These are phyloP conservation scores for Phymorhynchus buccinoides DNA, from an alignment of 1,140 invertebrate genomes.

Conservation along the genomic window DNA sequence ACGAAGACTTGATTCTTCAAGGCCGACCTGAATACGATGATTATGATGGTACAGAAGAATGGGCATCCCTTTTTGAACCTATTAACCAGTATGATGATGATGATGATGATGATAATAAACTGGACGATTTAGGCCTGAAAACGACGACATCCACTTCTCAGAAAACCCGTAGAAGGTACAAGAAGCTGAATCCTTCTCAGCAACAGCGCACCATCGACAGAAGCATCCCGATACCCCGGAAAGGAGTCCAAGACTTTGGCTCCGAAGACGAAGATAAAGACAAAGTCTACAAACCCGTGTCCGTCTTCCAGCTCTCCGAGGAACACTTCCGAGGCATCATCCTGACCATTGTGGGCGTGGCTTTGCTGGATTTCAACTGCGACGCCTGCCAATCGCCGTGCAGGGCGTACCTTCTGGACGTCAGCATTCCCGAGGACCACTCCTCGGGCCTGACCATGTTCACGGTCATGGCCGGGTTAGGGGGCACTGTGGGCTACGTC, in stretches of 20 bases:
- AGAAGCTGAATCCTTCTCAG: background rate
- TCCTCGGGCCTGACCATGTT: constrained; percentile 93
- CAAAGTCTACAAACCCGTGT: background rate
- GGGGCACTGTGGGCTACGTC: constrained; percentile 93
- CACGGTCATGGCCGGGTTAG: constrained; percentile 95
- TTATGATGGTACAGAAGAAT: no score
- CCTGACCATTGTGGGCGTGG: constrained; percentile 93
- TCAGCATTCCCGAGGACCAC: constrained; percentile 94
- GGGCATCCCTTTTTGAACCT: no score
- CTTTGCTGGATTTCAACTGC: constrained; percentile 94
- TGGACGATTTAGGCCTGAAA: no score
- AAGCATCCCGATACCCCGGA: background rate
- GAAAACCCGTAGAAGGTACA: no score
- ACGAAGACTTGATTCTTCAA: background rate
- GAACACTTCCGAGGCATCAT: constrained; percentile 76
- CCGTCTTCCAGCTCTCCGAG: constrained; percentile 25
- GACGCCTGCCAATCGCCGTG: constrained; percentile 96
- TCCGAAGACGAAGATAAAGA: background rate
- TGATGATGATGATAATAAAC: no score
- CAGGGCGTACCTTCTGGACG: constrained; percentile 92
- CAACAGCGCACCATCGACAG: background rate
- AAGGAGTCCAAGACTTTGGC: background rate
- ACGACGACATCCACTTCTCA: no score
- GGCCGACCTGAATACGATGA: no score
- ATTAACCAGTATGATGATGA: no score